Evolutionary conservation across 2,888 invertebrate genomes (phyloP).

Genomic region (Nephrocerus scutellatus): DNA sequence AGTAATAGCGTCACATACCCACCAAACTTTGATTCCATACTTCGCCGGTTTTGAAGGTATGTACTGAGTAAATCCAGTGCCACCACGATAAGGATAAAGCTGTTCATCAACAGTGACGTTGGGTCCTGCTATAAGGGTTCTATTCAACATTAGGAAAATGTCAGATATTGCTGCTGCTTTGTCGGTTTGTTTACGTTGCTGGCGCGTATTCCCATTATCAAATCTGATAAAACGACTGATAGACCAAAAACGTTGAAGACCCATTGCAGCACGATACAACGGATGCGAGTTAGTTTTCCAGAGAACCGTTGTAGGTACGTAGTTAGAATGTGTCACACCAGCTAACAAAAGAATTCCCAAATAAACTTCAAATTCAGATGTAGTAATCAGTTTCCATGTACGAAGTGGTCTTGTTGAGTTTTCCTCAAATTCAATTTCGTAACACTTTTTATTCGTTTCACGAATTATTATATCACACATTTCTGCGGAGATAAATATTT

Average conservation of each 20-base stretch:
- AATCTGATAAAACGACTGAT: slow-evolving; percentile 29
- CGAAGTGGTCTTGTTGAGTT: slow-evolving; percentile 9
- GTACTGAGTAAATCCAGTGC: too few relatives aligned
- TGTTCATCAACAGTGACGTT: slow-evolving; percentile 30
- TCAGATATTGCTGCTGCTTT: too few relatives aligned
- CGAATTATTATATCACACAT: slow-evolving; percentile 15
- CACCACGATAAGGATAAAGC: slow-evolving; percentile 27
- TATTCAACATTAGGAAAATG: slow-evolving; percentile 6
- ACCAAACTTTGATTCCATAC: slow-evolving; percentile 7
- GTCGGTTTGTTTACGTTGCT: too few relatives aligned
- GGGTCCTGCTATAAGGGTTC: slow-evolving; percentile 17
- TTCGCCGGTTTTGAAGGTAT: too few relatives aligned
- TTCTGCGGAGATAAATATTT: slow-evolving; percentile 14
- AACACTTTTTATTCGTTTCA: slow-evolving; percentile 14
- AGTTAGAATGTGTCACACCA: slow-evolving; percentile 10
- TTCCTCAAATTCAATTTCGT: slow-evolving; percentile 10
- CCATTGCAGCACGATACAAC: slow-evolving; percentile 20
- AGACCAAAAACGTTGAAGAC: slow-evolving; percentile 19
- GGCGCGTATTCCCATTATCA: slow-evolving; percentile 27
- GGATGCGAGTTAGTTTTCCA: slow-evolving; percentile 2
- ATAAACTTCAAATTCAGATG: slow-evolving; percentile 11
- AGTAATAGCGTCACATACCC: slow-evolving; percentile 5
- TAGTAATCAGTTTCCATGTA: slow-evolving; percentile 6
- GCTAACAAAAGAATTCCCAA: slow-evolving; percentile 8
- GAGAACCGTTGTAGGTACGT: slow-evolving; percentile 4